Evolutionary conservation across 2,888 invertebrate species (phyloP), one percentile per base, ranked within the genome.

Genomic region (Eristalis intricaria): DNA sequence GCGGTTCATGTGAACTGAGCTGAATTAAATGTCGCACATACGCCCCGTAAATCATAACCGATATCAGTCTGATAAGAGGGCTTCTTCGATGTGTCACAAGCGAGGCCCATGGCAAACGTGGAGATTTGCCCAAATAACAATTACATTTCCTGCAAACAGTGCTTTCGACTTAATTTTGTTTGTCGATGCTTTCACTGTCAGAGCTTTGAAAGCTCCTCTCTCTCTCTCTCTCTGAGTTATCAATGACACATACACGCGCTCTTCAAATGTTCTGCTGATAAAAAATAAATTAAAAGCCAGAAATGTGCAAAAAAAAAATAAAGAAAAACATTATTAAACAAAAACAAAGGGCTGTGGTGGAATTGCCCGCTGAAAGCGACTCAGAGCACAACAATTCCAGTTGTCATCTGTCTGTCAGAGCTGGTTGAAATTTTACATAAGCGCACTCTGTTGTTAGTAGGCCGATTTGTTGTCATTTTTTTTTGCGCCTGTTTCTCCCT

Each of bases 371-470:
- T 40, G 35, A 38, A 50, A 19, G 32, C 32, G 19, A 11, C 32
- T 43, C 13, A 15, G 38, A 66, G 38, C 68, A 50, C 68, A 68
- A 63, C 76, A 77, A 70, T 66, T 71, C 32, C 61, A 40, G 38
- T 69, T 74, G n/a, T 56, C 68, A 69, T 74, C 40, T 22, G 56
- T 43, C 58, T 32, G 43, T 63, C 23, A 22, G n/a, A 61, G 40
- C 29, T 73, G 68, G 50, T 23, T 43, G 43, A 35, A 65, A 43
- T 58, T 26, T 29, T 56, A 40, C 58, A 50, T 22, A 38, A 29
- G 26, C 40, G 4, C n/a, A n/a, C 8, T 64, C 23, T 38, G 32
- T 61, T 82, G 74, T 85, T 50, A 86, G 73, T 85, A 69, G 64
- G 70, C 32, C 15, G 56, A 65, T 23, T 15, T 65, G 1, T 70